A percentile compares a stretch with the other conserved stretches of the same genome.
Conservation (phyloP, 2,797 vertebrate species). For the Emys orbicularis region DNA sequence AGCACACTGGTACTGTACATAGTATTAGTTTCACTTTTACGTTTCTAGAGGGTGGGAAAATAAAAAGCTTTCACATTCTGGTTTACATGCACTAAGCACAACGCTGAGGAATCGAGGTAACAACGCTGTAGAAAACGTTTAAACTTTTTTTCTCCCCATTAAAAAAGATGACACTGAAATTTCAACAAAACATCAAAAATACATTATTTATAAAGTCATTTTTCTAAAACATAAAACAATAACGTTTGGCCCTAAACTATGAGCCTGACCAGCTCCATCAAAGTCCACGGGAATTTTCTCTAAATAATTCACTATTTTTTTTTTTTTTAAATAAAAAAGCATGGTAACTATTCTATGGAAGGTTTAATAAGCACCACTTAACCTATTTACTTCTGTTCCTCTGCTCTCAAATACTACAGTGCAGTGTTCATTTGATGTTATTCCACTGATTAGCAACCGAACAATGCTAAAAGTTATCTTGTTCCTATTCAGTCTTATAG, state of each 20-base stretch:
- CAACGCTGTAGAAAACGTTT: neutral
- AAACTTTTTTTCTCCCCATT: neutral
- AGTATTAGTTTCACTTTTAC: neutral
- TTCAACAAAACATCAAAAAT: neutral
- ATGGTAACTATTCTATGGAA: neutral
- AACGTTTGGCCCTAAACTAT: rapidly evolving
- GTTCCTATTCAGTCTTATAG: neutral
- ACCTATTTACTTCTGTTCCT: neutral
- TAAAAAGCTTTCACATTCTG: neutral
- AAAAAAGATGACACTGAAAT: neutral
- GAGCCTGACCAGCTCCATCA: neutral
- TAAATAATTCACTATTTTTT: too few species aligned
- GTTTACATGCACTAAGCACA: neutral
- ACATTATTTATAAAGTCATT: neutral
- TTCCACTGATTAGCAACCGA: neutral
- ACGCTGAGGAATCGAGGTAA: neutral
- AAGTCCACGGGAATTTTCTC: neutral
- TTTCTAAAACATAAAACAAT: neutral
- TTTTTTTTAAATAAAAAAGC: too few species aligned
- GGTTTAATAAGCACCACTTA: neutral
- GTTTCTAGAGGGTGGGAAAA: neutral
- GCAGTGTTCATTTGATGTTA: rapidly evolving
- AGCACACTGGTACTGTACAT: rapidly evolving
- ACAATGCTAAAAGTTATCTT: neutral
- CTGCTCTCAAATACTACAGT: neutral